Evolutionary conservation across 2,797 vertebrate genomes (phyloP).

Genomic region (Tangara arthus): DNA sequence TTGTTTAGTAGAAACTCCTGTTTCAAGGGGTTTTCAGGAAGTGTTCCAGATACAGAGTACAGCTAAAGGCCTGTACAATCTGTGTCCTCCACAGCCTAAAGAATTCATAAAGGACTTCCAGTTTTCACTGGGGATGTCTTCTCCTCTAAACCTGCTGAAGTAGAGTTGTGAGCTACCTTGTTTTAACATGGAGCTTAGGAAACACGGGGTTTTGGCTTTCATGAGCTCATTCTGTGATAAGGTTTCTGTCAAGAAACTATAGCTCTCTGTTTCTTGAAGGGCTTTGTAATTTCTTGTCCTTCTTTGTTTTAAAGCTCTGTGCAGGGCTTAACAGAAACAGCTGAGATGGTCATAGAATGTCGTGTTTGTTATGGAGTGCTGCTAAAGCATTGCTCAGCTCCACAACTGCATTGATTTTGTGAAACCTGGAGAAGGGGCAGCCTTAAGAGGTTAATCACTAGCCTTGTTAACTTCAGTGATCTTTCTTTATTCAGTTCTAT

Average conservation of each 20-base stretch:
- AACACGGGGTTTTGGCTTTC: background rate
- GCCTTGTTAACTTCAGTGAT: background rate
- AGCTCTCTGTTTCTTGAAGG: background rate
- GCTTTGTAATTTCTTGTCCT: background rate
- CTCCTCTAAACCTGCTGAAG: background rate
- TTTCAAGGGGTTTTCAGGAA: background rate
- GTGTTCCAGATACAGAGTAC: background rate
- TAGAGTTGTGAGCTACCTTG: background rate
- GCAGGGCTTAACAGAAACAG: background rate
- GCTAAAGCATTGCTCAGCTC: background rate
- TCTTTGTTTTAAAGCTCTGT: background rate
- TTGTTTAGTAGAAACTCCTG: background rate
- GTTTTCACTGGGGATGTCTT: background rate
- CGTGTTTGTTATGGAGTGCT: background rate
- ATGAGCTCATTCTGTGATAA: background rate
- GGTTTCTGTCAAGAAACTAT: background rate
- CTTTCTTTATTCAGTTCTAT: background rate
- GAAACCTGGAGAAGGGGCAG: background rate
- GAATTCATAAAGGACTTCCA: background rate
- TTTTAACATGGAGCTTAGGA: background rate
- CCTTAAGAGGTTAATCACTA: background rate
- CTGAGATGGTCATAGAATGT: background rate
- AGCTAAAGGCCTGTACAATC: background rate
- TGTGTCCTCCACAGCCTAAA: background rate
- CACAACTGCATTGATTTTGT: background rate